Evolutionary conservation across 2,888 invertebrate species (phyloP).

Genomic region (Eulithis prunata): DNA sequence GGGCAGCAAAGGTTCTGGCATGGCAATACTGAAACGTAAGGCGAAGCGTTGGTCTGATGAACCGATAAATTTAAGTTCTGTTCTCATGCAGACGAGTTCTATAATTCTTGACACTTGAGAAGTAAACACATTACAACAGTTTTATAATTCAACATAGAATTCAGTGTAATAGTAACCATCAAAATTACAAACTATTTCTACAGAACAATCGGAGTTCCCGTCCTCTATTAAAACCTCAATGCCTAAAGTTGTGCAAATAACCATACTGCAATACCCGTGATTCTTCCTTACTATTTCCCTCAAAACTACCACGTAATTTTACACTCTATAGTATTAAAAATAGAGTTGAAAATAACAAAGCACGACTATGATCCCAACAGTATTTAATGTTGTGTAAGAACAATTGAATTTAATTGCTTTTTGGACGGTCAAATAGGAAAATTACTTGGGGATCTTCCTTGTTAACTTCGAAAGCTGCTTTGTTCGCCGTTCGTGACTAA

Average conservation of each 20-base stretch:
- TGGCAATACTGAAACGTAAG: too few species aligned
- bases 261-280: conserved; percentile 32
- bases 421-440: conserved; percentile 47
- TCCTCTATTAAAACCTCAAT: conserved; percentile 22
- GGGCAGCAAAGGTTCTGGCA: too few species aligned
- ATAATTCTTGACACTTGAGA: too few species aligned
- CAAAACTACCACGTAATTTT: conserved; percentile 15
- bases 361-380: conserved; percentile 46
- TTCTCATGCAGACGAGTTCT: too few species aligned
- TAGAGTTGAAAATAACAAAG: conserved; percentile 41
- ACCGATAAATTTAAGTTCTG: too few species aligned
- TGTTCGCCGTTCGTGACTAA: conserved; percentile 30
- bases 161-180: neutral
- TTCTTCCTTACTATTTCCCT: conserved; percentile 25
- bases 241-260: conserved; percentile 38
- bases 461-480: conserved; percentile 39
- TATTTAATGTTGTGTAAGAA: conserved; percentile 59
- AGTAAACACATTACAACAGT: too few species aligned
- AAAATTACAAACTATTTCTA: neutral
- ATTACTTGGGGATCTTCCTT: conserved; percentile 44
- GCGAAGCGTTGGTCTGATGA: too few species aligned
- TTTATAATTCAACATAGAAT: too few species aligned
- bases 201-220: conserved; percentile 7
- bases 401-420: conserved; percentile 63
- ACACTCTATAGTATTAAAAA: conserved; percentile 26